Percentiles rank a stretch among this genome's conserved stretches.
Conservation (phyloP, 2,113 vertebrate genomes). For the Ophiodon elongatus region DNA sequence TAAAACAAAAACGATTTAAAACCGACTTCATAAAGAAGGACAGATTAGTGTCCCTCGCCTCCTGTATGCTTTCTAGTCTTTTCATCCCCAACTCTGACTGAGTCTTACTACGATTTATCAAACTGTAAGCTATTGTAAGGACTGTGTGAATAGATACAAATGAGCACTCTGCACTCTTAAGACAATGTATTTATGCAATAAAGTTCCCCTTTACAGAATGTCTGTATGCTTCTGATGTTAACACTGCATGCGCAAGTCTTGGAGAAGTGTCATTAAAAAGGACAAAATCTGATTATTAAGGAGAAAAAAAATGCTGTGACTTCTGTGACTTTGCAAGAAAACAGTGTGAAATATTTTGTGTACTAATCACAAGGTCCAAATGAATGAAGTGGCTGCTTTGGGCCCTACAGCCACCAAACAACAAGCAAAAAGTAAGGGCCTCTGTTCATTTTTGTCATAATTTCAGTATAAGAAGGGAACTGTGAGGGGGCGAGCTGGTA, state of each 20-base stretch:
- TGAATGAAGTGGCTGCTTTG: not conserved
- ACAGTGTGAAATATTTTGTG: not conserved
- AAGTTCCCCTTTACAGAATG: slow-evolving; percentile 70
- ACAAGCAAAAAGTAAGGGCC: not conserved
- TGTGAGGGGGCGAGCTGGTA: not conserved
- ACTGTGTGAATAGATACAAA: slow-evolving; percentile 50
- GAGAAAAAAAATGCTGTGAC: not conserved
- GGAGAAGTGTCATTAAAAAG: not conserved
- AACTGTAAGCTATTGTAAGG: slow-evolving; percentile 42
- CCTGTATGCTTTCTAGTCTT: slow-evolving; percentile 33
- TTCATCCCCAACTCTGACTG: slow-evolving; percentile 15
- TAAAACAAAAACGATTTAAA: slow-evolving; percentile 15
- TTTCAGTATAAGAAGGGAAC: not conserved
- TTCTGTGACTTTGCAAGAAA: too few relatives aligned
- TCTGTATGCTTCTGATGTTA: slow-evolving; percentile 24
- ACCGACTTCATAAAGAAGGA: slow-evolving; percentile 32
- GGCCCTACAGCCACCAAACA: not conserved
- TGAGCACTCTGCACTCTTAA: slow-evolving; percentile 67
- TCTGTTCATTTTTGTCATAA: not conserved
- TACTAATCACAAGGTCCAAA: not conserved
- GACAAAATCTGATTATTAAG: not conserved
- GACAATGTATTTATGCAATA: slow-evolving; percentile 76
- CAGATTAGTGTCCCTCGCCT: slow-evolving; percentile 10
- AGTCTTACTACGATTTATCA: slow-evolving; percentile 59
- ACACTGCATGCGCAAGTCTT: not conserved